These are phyloP conservation scores for Drosophila murphyi DNA, from an alignment of 1,140 invertebrate genomes.

Conservation along the genomic window DNA sequence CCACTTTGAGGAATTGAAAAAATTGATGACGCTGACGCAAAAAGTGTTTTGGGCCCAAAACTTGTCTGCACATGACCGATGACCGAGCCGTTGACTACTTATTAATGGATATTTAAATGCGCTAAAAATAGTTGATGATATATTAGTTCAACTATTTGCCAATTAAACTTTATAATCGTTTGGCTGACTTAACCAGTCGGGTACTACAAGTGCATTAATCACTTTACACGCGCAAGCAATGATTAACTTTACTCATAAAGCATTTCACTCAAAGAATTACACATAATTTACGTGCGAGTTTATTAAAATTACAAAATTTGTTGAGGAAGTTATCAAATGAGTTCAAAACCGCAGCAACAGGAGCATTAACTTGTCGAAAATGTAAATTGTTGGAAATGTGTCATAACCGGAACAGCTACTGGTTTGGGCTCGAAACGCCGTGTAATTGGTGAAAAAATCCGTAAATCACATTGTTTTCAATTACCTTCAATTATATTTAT, in stretches of 20 bases:
- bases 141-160: conserved; percentile 47
- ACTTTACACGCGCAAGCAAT: conserved; percentile 31
- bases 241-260: conserved; percentile 10
- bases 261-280: conserved; percentile 28
- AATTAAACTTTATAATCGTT: conserved; percentile 10
- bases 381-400: conserved; percentile 8
- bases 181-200: conserved; percentile 23
- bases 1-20: conserved; percentile 78
- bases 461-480: too few relatives aligned
- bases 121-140: conserved; percentile 67
- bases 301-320: background rate
- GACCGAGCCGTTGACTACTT: conserved; percentile 18
- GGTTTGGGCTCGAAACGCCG: background rate
- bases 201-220: conserved; percentile 55
- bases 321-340: conserved; percentile 36
- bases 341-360: conserved; percentile 10
- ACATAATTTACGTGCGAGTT: background rate
- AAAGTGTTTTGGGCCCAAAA: conserved; percentile 50
- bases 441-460: background rate
- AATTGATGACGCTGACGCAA: conserved; percentile 2
- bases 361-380: conserved; percentile 22
- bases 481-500: background rate
- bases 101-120: conserved; percentile 73
- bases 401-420: background rate
- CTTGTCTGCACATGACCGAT: conserved; percentile 63